phyloP scores from a whole-genome alignment of 1,140 invertebrate genomes.

The Nasonia longicornis region DNA sequence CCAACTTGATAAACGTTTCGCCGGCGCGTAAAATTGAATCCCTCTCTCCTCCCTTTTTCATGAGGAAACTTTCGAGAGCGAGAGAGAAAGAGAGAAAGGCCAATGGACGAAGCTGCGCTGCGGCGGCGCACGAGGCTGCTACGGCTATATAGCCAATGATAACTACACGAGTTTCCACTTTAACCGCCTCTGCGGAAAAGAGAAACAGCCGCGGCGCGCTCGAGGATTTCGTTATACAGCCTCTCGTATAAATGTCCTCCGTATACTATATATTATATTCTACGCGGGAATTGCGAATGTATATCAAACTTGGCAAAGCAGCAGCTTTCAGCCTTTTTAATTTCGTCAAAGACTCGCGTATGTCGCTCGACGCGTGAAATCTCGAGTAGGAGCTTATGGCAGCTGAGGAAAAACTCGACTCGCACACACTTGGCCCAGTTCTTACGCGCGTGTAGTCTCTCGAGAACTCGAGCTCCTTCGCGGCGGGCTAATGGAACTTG shows the following conservation, averaged over 20 bases:
- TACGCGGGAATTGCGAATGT: no score
- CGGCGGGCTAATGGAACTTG: not conserved
- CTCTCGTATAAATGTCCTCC: not conserved
- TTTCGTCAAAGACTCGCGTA: not conserved
- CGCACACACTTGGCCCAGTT: not conserved
- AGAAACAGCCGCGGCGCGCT: not conserved
- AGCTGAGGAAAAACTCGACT: not conserved
- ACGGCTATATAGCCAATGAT: not conserved
- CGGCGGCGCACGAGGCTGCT: not conserved
- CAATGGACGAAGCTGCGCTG: not conserved
- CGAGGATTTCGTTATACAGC: not conserved
- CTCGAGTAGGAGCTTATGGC: not conserved
- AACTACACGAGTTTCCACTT: slow-evolving; percentile 26
- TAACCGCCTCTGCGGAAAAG: not conserved
- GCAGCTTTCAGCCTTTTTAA: not conserved
- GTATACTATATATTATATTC: not conserved
- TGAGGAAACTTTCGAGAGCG: not conserved
- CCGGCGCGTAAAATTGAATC: slow-evolving; percentile 32
- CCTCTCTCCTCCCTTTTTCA: not conserved
- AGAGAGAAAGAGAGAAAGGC: slow-evolving; percentile 12
- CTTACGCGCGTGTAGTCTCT: not conserved
- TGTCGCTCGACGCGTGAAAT: not conserved
- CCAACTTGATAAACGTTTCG: slow-evolving; percentile 23
- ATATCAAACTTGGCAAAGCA: not conserved
- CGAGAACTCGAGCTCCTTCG: no score